These are phyloP conservation scores for Syritta pipiens DNA, from an alignment of 2,888 invertebrate species.

Conservation along the genomic window DNA sequence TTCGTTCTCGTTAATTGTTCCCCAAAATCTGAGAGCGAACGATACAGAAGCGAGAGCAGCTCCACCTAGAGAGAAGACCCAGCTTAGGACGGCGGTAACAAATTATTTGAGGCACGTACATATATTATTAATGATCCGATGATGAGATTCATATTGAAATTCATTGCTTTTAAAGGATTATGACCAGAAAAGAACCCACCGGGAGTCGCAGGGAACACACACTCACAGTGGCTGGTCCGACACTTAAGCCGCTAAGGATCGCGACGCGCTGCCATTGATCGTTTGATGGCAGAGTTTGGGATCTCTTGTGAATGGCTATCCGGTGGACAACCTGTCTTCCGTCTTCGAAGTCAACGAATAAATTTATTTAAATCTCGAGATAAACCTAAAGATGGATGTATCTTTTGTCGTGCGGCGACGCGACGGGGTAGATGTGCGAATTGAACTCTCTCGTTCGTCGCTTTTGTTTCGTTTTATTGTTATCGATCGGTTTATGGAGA, in stretches of 20 bases:
- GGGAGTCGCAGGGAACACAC: slow-evolving; percentile 4
- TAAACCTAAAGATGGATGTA: background rate
- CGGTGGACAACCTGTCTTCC: slow-evolving; percentile 39
- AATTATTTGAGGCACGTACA: slow-evolving; percentile 50
- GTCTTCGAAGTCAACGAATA: slow-evolving; percentile 15
- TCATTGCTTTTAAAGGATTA: slow-evolving; percentile 47
- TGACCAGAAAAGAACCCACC: background rate
- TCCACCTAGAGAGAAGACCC: too few species aligned
- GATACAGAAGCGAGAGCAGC: background rate
- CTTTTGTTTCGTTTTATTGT: slow-evolving; percentile 8
- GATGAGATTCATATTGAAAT: slow-evolving; percentile 57
- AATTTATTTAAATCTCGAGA: slow-evolving; percentile 60
- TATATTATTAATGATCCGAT: slow-evolving; percentile 62
- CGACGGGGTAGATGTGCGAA: slow-evolving; percentile 1
- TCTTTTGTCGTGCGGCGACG: background rate
- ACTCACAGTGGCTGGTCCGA: slow-evolving; percentile 29
- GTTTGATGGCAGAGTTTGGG: background rate
- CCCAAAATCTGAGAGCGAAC: background rate
- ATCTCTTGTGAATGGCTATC: slow-evolving; percentile 9
- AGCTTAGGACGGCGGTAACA: slow-evolving; percentile 26
- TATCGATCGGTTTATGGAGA: slow-evolving; percentile 41
- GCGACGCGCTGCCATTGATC: slow-evolving; percentile 13
- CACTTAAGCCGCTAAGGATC: slow-evolving; percentile 51
- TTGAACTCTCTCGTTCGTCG: background rate
- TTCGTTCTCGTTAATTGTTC: too few species aligned